Conservation (phyloP, 2,113 vertebrate species). For the Microcebus ravelobensis region DNA sequence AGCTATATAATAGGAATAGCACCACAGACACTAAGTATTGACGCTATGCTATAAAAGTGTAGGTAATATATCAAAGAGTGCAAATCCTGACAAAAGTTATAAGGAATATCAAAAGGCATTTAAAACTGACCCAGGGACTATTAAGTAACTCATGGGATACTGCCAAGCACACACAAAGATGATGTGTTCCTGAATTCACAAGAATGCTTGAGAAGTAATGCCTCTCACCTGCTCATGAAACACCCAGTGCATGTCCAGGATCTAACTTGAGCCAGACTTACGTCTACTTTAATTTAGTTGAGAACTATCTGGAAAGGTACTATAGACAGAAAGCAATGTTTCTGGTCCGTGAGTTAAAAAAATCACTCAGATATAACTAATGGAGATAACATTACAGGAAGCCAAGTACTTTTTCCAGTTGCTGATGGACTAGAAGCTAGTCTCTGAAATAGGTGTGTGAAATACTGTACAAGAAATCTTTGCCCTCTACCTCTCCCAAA, state of each 20-base stretch:
- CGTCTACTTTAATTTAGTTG: slow-evolving; percentile 17
- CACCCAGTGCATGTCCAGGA: background rate
- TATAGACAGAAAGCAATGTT: slow-evolving; percentile 1
- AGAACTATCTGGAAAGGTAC: slow-evolving; percentile 25
- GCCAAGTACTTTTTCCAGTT: background rate
- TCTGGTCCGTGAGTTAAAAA: slow-evolving; percentile 45
- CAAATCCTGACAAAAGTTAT: slow-evolving; percentile 31
- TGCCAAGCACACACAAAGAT: slow-evolving; percentile 4
- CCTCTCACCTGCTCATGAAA: background rate
- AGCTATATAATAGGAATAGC: background rate
- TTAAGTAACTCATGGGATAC: background rate
- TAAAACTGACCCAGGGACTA: slow-evolving; percentile 28
- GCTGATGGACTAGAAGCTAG: background rate
- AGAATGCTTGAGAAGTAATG: background rate
- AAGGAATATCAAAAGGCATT: slow-evolving; percentile 35
- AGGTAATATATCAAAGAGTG: background rate
- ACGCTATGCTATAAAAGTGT: background rate
- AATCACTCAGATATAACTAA: slow-evolving; percentile 16
- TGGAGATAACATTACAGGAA: slow-evolving; percentile 3
- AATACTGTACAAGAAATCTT: slow-evolving; percentile 23
- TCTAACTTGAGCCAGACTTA: slow-evolving; percentile 13
- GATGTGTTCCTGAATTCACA: slow-evolving; percentile 2
- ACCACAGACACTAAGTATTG: slow-evolving; percentile 18
- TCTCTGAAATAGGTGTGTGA: background rate
- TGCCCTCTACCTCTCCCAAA: background rate